Percentiles rank a stretch among this genome's conserved stretches.
These are phyloP conservation scores for Drosophila anomelani DNA, from an alignment of 2,888 invertebrate genomes.

Conservation along the genomic window DNA sequence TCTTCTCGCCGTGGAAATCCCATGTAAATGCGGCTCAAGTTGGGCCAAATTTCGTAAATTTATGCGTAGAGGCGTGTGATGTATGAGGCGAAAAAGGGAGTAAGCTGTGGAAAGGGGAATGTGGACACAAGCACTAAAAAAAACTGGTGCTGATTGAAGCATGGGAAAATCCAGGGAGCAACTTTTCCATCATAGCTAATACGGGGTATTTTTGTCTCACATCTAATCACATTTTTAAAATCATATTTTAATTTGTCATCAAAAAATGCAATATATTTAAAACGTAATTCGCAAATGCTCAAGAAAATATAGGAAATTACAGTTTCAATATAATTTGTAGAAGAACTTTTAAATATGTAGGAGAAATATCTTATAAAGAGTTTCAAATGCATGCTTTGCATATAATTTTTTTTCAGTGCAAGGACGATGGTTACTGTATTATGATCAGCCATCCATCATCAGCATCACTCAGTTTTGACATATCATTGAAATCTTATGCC, in stretches of 20 bases:
- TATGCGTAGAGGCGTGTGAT: constrained; percentile 75
- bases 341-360: neutral
- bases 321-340: neutral
- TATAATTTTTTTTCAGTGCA: neutral
- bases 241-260: neutral
- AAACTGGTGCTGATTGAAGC: neutral
- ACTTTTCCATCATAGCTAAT: neutral
- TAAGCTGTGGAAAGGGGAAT: constrained; percentile 1
- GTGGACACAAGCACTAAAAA: constrained; percentile 26
- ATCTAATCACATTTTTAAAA: neutral
- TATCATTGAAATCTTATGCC: constrained; percentile 78
- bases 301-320: neutral
- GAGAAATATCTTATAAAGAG: neutral
- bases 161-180: neutral
- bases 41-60: constrained; percentile 63
- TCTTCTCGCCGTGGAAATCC: constrained; percentile 47
- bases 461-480: constrained; percentile 82
- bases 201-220: no score
- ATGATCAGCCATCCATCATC: constrained; percentile 75
- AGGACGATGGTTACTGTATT: constrained; percentile 35
- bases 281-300: neutral
- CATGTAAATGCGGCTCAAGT: constrained; percentile 72
- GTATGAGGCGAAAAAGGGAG: constrained; percentile 48
- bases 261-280: rapidly evolving
- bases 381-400: neutral